Evolutionary conservation across 2,113 vertebrate genomes (phyloP).

Genomic region (Diphyllodes magnificus): DNA sequence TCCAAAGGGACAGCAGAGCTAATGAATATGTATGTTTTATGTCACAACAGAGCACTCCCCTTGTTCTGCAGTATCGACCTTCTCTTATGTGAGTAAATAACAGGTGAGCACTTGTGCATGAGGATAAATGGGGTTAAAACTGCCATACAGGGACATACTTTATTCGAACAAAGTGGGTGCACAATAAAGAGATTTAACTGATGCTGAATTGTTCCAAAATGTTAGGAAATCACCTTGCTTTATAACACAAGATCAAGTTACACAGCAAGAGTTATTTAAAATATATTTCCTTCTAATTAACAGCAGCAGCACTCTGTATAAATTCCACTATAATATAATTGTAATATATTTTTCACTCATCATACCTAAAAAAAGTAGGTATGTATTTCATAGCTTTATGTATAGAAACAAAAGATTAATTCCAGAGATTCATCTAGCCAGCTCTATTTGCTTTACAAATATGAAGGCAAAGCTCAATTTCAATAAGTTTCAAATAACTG

Average conservation of each 20-base stretch:
- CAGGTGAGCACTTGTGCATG: conserved; percentile 62
- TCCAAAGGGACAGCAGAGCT: conserved; percentile 64
- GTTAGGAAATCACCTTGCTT: background rate
- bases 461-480: conserved; percentile 47
- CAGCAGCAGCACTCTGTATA: background rate
- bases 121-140: conserved; percentile 73
- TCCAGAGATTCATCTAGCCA: conserved; percentile 21
- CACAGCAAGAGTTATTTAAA: background rate
- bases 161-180: background rate
- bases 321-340: background rate
- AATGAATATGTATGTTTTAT: conserved; percentile 76
- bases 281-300: conserved; percentile 10
- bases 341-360: background rate
- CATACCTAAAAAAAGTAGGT: background rate
- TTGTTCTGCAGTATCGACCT: conserved; percentile 68
- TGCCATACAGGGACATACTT: conserved; percentile 32
- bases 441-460: conserved; percentile 4
- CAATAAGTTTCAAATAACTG: conserved; percentile 52
- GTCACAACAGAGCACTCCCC: conserved; percentile 68
- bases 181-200: conserved; percentile 39
- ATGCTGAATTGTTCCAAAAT: background rate
- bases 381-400: background rate
- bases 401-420: background rate
- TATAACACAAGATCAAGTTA: background rate
- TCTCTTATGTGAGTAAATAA: conserved; percentile 74